Evolutionary conservation across 2,888 invertebrate species (phyloP).

Genomic region (Hydropsyche betteni): DNA sequence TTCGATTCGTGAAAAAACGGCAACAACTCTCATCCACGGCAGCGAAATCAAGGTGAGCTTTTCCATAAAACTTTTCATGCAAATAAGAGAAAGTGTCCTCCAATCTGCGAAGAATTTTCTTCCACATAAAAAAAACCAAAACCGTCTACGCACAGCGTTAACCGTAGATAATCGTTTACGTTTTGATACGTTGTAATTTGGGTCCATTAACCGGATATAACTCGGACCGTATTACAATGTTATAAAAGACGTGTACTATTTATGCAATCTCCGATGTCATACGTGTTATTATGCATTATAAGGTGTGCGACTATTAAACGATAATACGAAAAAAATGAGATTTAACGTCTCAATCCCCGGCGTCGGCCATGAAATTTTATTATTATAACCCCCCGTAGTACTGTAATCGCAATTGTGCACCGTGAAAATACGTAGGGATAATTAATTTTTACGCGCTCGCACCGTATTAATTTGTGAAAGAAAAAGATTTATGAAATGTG

Average conservation of each 20-base stretch:
- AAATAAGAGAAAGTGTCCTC: constrained; percentile 18
- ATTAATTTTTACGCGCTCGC: background rate
- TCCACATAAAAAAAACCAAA: background rate
- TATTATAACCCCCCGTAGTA: background rate
- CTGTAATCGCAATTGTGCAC: background rate
- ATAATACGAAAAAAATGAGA: background rate
- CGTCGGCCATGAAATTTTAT: constrained; percentile 20
- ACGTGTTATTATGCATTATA: constrained; percentile 20
- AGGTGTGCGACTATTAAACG: too few relatives aligned
- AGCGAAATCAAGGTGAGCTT: background rate
- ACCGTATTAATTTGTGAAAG: too few relatives aligned
- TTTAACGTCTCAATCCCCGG: constrained; percentile 22
- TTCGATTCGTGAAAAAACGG: too few relatives aligned
- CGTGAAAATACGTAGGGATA: background rate
- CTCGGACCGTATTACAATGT: constrained; percentile 1
- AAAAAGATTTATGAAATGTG: constrained; percentile 21
- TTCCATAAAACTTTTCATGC: background rate
- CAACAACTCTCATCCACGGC: background rate
- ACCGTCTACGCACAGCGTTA: constrained; percentile 9
- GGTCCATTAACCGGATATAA: constrained; percentile 20
- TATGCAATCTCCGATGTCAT: constrained; percentile 21
- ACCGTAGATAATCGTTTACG: constrained; percentile 15
- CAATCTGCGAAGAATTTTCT: background rate
- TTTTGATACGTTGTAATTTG: constrained; percentile 29
- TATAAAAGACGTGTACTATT: constrained; percentile 13